These are phyloP conservation scores for Heliopora coerulea DNA, from an alignment of 92 coral and sea anemone species.

Conservation along the genomic window DNA sequence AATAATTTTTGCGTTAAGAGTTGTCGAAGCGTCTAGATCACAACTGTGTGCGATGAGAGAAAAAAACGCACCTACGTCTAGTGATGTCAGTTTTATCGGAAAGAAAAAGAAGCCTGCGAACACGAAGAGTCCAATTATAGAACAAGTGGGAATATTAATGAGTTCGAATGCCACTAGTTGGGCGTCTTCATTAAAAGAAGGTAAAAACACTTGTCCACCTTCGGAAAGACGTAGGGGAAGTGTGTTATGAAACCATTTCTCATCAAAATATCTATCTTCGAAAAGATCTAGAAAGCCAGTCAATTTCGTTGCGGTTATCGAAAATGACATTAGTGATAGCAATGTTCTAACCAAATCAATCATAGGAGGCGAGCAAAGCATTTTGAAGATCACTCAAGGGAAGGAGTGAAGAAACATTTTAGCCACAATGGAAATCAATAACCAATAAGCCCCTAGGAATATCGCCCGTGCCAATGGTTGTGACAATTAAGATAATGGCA, in stretches of 20 bases:
- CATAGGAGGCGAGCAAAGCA: background rate
- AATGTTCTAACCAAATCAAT: background rate
- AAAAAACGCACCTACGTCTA: too few species aligned
- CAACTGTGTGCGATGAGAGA: conserved; percentile 42
- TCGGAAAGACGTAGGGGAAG: conserved; percentile 7
- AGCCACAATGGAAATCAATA: conserved; percentile 1
- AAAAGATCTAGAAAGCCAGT: background rate
- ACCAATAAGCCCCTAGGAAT: conserved; percentile 33
- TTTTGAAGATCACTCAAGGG: background rate
- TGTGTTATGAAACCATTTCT: conserved; percentile 7
- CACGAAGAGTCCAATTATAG: background rate
- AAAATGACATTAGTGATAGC: background rate
- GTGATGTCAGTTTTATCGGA: too few species aligned
- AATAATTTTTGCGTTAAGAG: conserved; percentile 40
- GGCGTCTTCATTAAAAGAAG: conserved; percentile 2
- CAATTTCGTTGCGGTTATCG: background rate
- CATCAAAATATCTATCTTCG: conserved; percentile 14
- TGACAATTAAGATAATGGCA: too few species aligned
- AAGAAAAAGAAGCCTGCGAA: background rate
- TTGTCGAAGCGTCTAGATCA: conserved; percentile 38
- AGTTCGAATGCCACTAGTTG: conserved; percentile 10
- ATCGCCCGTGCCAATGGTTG: conserved; percentile 38
- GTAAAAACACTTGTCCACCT: background rate
- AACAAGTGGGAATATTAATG: background rate
- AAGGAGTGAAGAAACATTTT: background rate